Evolutionary conservation across 1,140 invertebrate species (phyloP), one percentile per base, ranked within the genome.

Genomic region (Euura saliciscinereae): DNA sequence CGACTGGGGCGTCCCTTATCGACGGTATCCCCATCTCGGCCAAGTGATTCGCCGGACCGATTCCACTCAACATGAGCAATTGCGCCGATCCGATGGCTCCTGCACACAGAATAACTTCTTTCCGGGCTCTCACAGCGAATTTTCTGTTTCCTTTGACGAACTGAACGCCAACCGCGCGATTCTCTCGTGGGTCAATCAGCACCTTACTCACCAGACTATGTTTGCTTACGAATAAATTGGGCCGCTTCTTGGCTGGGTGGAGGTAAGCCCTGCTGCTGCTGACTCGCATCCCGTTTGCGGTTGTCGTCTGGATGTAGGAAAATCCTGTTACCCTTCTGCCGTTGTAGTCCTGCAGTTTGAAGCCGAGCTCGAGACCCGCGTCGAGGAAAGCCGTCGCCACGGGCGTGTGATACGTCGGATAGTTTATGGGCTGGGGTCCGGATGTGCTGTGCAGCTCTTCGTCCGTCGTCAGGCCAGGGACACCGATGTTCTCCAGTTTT

Each of bases 21-120:
- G 93, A 89, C 2, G 89, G 87, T 45, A 95, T 92, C n/a, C 88
- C 88, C 59, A 91, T 75, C 11, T 88, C 79, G 51, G 85, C 80
- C 10, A 97, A 85, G 82, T 96, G 93, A 64, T 91, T 84, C 43
- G 82, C 89, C 0, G 94, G 94, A 7, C 95, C 95, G 13, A 96
- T 89, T 2, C 95, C 95, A 2, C 93, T 94, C 1, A 96, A 78
- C 94, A 96, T 95, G 2, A 97, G 85, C 3, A 97, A 76, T 76
- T 95, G 93, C 1, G 94, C 92, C 0, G 92, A 92, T 74, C 93
- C 94, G 1, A 95, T 91, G 1, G 93, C 90, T 2, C 94, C 94
- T 0, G 91, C 93, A 43, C 91, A 91, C 2, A 95, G 42, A n/a
- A 96, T 93, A 0, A 96, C 91, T 88, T 96, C 94, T 78, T 91